Evolutionary conservation across 2,888 invertebrate species (phyloP), one percentile per base, ranked within the genome.

Genomic region (Erebia palarica): DNA sequence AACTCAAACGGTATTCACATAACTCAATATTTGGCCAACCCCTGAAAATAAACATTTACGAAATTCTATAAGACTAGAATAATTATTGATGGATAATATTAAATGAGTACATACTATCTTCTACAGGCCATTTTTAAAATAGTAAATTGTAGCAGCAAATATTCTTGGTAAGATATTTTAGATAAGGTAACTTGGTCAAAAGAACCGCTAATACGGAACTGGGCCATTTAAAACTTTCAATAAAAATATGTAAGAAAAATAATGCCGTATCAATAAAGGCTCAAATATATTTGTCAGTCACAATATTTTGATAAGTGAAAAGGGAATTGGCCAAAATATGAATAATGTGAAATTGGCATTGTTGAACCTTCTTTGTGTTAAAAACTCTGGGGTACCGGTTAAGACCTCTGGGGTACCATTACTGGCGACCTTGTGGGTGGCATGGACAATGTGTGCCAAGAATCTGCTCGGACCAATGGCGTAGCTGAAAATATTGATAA

Each of bases 381-480:
- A 58, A 59, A 63, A 44, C 80, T 81, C 80, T 84, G 83, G 76
- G 89, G 90, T 78, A 92, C 86, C 51, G 70, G 3, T 64, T 67
- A 68, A 58, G 64, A 63, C 53, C 80, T 81, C 80, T 84, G 83
- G 76, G 89, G 90, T 78, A 92, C 86, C 75, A 91, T 83, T 75
- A 91, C 86, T 72, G 91, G 90, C 73, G 92, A 89, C 82, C 92
- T 84, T 80, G 92, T 87, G n/a, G 91, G 91, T 73, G 94, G 93
- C 93, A 93, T 94, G 73, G 93, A 91, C 81, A 93, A 86, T 69
- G 92, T 93, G 78, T 92, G 90, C 94, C 94, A 94, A 78, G 94
- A 94, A 80, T 92, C 93, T 84, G 93, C 92, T 88, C 92, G 94
- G 93, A 93, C 94, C 93, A 94, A 92, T 77, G 93, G 93, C 84